Percentiles rank a stretch among this genome's conserved stretches.
phyloP scores from a whole-genome alignment of 2,797 vertebrate genomes.

The Hemibagrus guttatus region DNA sequence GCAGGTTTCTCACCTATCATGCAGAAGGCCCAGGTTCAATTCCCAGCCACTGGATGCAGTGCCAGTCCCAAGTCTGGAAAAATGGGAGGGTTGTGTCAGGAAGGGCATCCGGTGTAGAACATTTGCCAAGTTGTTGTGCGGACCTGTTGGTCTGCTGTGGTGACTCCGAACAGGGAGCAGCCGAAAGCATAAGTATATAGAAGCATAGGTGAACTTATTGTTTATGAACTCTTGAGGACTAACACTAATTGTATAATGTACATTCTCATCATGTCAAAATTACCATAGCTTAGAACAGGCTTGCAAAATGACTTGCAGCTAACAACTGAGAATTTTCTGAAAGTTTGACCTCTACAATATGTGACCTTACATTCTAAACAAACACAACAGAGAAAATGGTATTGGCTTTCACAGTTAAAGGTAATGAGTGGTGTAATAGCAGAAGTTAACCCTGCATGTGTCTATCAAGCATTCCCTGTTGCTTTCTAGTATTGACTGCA shows the following conservation, averaged over 20 bases:
- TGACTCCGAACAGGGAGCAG: too few relatives aligned
- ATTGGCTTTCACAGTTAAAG: not conserved
- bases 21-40: too few relatives aligned
- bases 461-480: not conserved
- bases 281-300: not conserved
- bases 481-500: not conserved
- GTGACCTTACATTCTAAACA: too few relatives aligned
- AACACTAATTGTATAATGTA: not conserved
- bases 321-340: not conserved
- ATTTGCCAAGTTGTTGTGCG: too few relatives aligned
- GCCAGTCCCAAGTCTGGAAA: too few relatives aligned
- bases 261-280: not conserved
- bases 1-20: too few relatives aligned
- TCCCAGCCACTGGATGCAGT: too few relatives aligned
- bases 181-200: too few relatives aligned
- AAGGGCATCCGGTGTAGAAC: too few relatives aligned
- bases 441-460: not conserved
- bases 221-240: not conserved
- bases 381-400: not conserved
- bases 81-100: too few relatives aligned
- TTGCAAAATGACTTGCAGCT: not conserved
- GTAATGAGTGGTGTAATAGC: not conserved
- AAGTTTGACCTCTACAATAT: too few relatives aligned
- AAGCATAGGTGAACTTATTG: not conserved
- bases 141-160: too few relatives aligned